Percentiles rank a stretch among this genome's conserved stretches.
Evolutionary conservation across 2,888 invertebrate species (phyloP).

Genomic region (Thera obeliscata): DNA sequence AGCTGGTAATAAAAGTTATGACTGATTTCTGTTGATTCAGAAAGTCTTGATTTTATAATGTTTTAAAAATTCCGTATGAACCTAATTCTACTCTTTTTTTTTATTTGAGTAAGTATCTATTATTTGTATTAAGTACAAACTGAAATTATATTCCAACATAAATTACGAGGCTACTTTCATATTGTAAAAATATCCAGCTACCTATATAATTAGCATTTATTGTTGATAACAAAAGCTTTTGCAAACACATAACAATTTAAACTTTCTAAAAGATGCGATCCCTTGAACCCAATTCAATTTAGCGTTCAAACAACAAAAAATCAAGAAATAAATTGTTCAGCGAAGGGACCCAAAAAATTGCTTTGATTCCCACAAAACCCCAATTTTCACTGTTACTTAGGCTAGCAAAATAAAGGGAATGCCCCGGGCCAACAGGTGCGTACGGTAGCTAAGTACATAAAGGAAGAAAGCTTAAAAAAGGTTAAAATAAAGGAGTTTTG

Average conservation of each 20-base stretch:
- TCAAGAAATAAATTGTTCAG: slow-evolving; percentile 33
- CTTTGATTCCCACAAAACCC: slow-evolving; percentile 62
- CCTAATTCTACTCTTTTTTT: too few relatives aligned
- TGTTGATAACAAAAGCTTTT: background rate
- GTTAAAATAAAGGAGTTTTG: slow-evolving; percentile 72
- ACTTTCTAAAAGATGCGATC: too few relatives aligned
- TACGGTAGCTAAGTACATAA: slow-evolving; percentile 75
- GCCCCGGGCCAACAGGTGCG: slow-evolving; percentile 78
- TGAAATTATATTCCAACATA: too few relatives aligned
- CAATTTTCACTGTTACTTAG: slow-evolving; percentile 60
- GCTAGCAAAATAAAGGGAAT: slow-evolving; percentile 67
- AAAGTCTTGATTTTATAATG: background rate
- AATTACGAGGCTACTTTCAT: too few relatives aligned
- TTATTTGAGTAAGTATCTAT: too few relatives aligned
- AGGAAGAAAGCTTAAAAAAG: slow-evolving; percentile 76
- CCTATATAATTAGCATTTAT: too few relatives aligned
- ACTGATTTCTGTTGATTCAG: slow-evolving; percentile 1
- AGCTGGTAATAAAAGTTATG: background rate
- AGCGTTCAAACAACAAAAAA: slow-evolving; percentile 33
- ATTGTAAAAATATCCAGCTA: too few relatives aligned
- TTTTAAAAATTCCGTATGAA: too few relatives aligned
- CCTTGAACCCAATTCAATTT: slow-evolving; percentile 8
- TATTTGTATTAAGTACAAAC: too few relatives aligned
- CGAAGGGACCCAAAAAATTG: slow-evolving; percentile 48
- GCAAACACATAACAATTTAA: too few relatives aligned